Percentiles rank a stretch among this genome's conserved stretches.
phyloP scores from a whole-genome alignment of 2,888 invertebrate species.

The Tineola bisselliella region DNA sequence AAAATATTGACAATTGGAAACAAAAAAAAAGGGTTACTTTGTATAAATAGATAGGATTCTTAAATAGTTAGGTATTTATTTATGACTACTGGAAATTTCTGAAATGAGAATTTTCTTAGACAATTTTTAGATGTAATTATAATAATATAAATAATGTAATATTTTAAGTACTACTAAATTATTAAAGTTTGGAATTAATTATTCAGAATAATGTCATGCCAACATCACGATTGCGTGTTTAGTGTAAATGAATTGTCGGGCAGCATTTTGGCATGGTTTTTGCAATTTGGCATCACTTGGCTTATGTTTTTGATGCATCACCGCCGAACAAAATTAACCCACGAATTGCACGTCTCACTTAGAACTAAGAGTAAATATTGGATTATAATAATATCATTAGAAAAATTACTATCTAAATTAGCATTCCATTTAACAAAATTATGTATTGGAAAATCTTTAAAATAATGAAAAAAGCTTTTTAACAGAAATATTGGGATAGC shows the following conservation, averaged over 20 bases:
- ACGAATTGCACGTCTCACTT: neutral
- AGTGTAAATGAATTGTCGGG: constrained; percentile 36
- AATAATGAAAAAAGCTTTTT: no score
- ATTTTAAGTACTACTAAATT: neutral
- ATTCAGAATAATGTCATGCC: constrained; percentile 55
- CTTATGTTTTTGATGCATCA: neutral
- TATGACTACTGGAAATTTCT: no score
- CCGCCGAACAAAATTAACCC: neutral
- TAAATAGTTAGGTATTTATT: no score
- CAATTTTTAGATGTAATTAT: neutral
- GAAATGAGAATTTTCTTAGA: no score
- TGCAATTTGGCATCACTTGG: neutral
- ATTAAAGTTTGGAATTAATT: no score
- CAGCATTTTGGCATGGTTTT: constrained; percentile 11
- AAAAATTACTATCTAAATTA: neutral
- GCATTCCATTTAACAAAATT: neutral
- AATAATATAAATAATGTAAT: neutral
- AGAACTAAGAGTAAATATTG: neutral
- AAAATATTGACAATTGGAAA: no score
- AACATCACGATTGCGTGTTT: constrained; percentile 29
- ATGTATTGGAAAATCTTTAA: no score
- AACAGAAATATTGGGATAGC: no score
- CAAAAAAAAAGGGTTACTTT: no score
- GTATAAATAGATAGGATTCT: no score
- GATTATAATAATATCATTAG: neutral